phyloP scores from a whole-genome alignment of 2,797 vertebrate genomes.

The Benthosema pterotum region DNA sequence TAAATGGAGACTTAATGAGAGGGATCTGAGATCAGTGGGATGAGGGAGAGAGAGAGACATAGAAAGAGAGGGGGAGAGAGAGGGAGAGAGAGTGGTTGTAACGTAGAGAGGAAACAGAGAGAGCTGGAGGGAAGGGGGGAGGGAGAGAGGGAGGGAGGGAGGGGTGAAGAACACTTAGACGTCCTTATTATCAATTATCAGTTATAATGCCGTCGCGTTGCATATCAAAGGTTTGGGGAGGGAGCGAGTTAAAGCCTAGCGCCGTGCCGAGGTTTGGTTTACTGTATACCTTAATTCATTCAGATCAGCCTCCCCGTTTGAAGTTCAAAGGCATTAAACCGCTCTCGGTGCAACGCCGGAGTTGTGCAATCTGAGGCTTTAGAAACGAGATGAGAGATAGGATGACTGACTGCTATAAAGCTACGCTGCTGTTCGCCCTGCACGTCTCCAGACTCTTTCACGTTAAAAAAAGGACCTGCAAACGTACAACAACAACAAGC shows the following conservation, averaged over 20 bases:
- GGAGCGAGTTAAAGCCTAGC: too few species aligned
- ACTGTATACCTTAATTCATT: slow-evolving; percentile 29
- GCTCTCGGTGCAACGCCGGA: slow-evolving; percentile 25
- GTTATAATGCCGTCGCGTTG: slow-evolving; percentile 15
- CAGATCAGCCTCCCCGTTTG: slow-evolving; percentile 19
- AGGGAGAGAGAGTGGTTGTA: neutral
- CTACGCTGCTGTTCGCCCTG: too few species aligned
- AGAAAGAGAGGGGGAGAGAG: slow-evolving; percentile 5
- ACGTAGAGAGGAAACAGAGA: slow-evolving; percentile 20
- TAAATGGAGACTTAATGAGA: slow-evolving; percentile 56
- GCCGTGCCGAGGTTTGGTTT: slow-evolving; percentile 14
- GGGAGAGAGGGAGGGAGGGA: slow-evolving; percentile 32
- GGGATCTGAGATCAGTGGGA: slow-evolving; percentile 47
- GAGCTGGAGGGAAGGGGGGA: slow-evolving; percentile 30
- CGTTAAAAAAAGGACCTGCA: too few species aligned
- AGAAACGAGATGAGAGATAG: slow-evolving; percentile 21
- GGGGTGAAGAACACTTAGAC: slow-evolving; percentile 17
- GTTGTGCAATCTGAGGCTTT: neutral
- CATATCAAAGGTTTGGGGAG: slow-evolving; percentile 37
- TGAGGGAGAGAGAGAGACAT: slow-evolving; percentile 19
- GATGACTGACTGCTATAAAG: neutral
- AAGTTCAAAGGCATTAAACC: slow-evolving; percentile 46
- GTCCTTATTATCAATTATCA: slow-evolving; percentile 30
- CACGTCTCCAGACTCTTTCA: too few species aligned
- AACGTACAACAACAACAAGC: too few species aligned